Percentiles rank a stretch among this genome's conserved stretches.
phyloP scores from a whole-genome alignment of 2,797 vertebrate genomes.

The Sciurus carolinensis region DNA sequence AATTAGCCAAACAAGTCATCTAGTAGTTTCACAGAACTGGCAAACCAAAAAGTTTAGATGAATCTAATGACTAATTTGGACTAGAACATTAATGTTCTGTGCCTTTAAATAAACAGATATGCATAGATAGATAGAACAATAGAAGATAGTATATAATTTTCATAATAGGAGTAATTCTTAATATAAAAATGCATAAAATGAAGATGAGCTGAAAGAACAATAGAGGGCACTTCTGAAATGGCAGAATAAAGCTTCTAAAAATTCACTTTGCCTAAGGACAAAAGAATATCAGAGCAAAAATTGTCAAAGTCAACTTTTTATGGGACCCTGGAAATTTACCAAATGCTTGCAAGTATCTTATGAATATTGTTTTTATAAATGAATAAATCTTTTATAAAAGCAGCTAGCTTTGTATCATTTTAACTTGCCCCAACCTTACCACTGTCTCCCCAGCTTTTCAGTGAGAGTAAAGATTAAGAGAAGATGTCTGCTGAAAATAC shows the following conservation, averaged over 20 bases:
- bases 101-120: conserved; percentile 2
- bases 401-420: not conserved
- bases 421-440: not conserved
- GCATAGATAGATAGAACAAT: not conserved
- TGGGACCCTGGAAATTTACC: not conserved
- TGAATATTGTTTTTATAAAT: not conserved
- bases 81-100: not conserved
- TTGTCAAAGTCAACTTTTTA: not conserved
- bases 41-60: not conserved
- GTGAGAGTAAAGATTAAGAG: not conserved
- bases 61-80: not conserved
- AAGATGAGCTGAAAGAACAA: not conserved
- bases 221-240: not conserved
- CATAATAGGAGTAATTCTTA: not conserved
- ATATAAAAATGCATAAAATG: not conserved
- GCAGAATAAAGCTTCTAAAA: not conserved
- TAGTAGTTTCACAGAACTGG: not conserved
- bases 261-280: not conserved
- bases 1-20: not conserved
- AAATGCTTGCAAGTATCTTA: not conserved
- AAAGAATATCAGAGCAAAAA: not conserved
- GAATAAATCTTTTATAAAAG: not conserved
- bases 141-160: not conserved
- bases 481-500: not conserved
- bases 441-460: not conserved